Evolutionary conservation across 2,113 vertebrate genomes (phyloP).

Genomic region (Centropristis striata): DNA sequence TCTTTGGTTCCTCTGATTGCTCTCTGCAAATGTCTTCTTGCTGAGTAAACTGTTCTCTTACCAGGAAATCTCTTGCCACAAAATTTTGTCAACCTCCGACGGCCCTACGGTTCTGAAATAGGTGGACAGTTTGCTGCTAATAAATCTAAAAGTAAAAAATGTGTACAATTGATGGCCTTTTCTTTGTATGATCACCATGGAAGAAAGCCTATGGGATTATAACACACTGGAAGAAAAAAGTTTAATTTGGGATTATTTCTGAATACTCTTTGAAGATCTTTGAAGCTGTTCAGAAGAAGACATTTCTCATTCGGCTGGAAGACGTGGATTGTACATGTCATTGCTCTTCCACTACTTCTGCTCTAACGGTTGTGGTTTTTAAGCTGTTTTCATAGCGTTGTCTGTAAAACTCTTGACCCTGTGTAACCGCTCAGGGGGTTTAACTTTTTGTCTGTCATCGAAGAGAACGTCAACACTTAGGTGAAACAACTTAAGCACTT

Average conservation of each 20-base stretch:
- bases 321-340: not conserved
- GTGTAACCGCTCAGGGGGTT: not conserved
- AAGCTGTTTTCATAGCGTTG: slow-evolving; percentile 9
- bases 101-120: not conserved
- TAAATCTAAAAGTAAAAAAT: not conserved
- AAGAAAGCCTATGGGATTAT: slow-evolving; percentile 17
- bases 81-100: slow-evolving; percentile 26
- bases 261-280: slow-evolving; percentile 19
- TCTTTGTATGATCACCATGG: slow-evolving; percentile 5
- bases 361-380: slow-evolving; percentile 6
- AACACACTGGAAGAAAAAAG: slow-evolving; percentile 11
- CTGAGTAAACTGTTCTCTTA: slow-evolving; percentile 66
- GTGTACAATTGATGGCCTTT: not conserved
- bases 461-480: slow-evolving; percentile 14
- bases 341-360: not conserved
- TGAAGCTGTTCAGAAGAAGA: slow-evolving; percentile 18
- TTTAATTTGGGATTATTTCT: slow-evolving; percentile 31
- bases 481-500: slow-evolving; percentile 1
- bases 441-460: slow-evolving; percentile 7
- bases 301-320: slow-evolving; percentile 35
- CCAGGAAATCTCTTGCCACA: slow-evolving; percentile 5
- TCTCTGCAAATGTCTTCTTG: slow-evolving; percentile 60
- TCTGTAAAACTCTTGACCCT: slow-evolving; percentile 16
- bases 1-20: slow-evolving; percentile 56
- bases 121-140: not conserved